A percentile compares a stretch with the other conserved stretches of the same genome.
Evolutionary conservation across 2,888 invertebrate species (phyloP).

Genomic region (Heliconius cydno): DNA sequence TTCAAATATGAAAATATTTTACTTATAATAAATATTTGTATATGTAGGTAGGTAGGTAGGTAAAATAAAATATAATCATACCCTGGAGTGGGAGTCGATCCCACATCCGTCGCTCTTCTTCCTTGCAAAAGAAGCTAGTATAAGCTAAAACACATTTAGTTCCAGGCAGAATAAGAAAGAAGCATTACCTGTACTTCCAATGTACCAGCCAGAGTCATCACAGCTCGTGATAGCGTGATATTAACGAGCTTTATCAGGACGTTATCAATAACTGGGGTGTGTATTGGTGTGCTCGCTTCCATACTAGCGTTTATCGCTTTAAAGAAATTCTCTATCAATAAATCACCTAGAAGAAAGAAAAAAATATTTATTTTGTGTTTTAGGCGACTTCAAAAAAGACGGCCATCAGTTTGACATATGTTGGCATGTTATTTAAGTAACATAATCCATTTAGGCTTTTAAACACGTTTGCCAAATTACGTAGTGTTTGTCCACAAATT

Average conservation of each 20-base stretch:
- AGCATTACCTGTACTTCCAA: slow-evolving; percentile 86
- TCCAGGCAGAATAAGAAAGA: neutral
- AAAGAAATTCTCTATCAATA: slow-evolving; percentile 92
- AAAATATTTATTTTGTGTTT: neutral
- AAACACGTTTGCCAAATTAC: too few species aligned
- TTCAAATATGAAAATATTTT: neutral
- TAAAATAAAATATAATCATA: too few species aligned
- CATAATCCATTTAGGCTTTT: too few species aligned
- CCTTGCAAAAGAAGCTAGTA: too few species aligned
- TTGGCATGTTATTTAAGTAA: too few species aligned
- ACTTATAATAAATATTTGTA: neutral
- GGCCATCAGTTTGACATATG: neutral
- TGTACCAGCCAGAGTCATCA: slow-evolving; percentile 88
- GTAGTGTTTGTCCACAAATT: too few species aligned
- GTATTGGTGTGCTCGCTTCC: slow-evolving; percentile 67
- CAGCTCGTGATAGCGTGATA: slow-evolving; percentile 87
- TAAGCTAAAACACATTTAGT: neutral
- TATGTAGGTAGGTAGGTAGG: neutral
- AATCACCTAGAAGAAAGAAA: slow-evolving; percentile 81
- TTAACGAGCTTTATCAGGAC: slow-evolving; percentile 87
- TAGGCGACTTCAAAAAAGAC: neutral
- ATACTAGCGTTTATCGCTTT: slow-evolving; percentile 75
- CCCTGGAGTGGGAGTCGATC: too few species aligned
- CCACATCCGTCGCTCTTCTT: too few species aligned
- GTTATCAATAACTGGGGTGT: slow-evolving; percentile 86